A percentile compares a stretch with the other conserved stretches of the same genome.
Conservation (phyloP, 2,113 vertebrate species). For the Onychostruthus taczanowskii region DNA sequence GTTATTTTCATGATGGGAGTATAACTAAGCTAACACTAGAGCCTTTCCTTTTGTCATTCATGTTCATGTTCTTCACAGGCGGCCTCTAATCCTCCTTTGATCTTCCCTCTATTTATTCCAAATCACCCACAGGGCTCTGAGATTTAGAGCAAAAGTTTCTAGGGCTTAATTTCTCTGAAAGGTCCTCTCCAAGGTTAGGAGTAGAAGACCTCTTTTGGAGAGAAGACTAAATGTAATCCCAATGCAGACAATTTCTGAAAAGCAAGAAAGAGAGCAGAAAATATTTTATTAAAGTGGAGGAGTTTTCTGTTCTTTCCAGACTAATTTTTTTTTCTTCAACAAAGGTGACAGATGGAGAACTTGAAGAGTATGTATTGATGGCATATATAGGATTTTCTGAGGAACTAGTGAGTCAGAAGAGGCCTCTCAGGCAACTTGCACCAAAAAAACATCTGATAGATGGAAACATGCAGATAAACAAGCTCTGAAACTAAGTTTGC, state of each 20-base stretch:
- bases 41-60: background rate
- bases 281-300: background rate
- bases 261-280: background rate
- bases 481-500: background rate
- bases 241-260: background rate
- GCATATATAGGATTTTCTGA: background rate
- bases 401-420: background rate
- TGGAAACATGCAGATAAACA: background rate
- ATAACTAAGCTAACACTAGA: background rate
- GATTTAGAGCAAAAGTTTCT: background rate
- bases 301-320: background rate
- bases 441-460: background rate
- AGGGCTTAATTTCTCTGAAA: background rate
- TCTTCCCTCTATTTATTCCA: background rate
- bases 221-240: background rate
- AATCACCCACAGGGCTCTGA: background rate
- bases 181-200: background rate
- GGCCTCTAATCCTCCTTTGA: conserved; percentile 28
- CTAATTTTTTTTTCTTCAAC: background rate
- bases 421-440: background rate
- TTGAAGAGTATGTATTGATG: background rate
- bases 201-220: background rate
- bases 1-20: background rate
- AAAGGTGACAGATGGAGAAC: background rate
- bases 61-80: background rate